phyloP scores from a whole-genome alignment of 37 sponge, comb jelly and placozoan species.

The Beroe ovata region DNA sequence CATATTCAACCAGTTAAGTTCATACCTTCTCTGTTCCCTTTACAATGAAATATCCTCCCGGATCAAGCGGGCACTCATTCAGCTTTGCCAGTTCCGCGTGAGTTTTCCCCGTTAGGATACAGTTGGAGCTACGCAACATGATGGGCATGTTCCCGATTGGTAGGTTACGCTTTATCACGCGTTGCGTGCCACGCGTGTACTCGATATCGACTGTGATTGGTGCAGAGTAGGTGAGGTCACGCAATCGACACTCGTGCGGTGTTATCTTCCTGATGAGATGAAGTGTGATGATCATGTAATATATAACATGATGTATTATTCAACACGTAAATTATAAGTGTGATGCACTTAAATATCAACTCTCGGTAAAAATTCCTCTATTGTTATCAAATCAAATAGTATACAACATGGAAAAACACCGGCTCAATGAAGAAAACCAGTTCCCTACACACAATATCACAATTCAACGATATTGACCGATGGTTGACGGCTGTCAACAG shows the following conservation, averaged over 20 bases:
- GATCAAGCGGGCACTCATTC: constrained; percentile 95
- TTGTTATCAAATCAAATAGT: no score
- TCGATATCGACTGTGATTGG: constrained; percentile 95
- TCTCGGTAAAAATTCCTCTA: no score
- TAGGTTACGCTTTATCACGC: constrained; percentile 79
- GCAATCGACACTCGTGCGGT: constrained; percentile 79
- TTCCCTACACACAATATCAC: no score
- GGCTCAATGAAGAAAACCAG: no score
- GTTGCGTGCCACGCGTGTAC: constrained; percentile 92
- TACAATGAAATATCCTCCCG: constrained; percentile 96
- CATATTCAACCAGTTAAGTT: not conserved
- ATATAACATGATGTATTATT: no score
- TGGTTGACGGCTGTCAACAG: no score
- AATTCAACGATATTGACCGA: no score
- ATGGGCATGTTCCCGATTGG: constrained; percentile 87
- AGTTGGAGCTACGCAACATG: constrained; percentile 90
- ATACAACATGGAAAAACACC: no score
- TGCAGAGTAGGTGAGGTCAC: constrained; percentile 95
- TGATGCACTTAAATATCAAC: no score
- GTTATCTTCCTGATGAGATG: constrained; percentile 25
- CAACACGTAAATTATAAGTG: no score
- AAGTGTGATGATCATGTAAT: no score
- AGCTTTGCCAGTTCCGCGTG: constrained; percentile 84
- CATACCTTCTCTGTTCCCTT: constrained; percentile 80
- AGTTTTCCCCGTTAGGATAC: constrained; percentile 82